Conservation (phyloP, 2,888 invertebrate species). For the Eristalis pertinax region DNA sequence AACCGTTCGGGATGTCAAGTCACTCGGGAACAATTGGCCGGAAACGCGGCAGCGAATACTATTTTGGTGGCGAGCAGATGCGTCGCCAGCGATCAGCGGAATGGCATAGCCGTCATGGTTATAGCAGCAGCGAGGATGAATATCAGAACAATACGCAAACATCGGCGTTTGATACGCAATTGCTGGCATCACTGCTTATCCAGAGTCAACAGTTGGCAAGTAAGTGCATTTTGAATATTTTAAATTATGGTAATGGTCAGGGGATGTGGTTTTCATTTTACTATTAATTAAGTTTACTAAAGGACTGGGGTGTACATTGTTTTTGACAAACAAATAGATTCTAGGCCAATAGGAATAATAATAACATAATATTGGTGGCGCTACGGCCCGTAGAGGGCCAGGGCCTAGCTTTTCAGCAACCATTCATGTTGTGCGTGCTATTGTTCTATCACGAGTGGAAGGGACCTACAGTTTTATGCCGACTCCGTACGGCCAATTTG, state of each 20-base stretch:
- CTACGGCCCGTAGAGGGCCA: too few species aligned
- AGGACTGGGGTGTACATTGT: too few species aligned
- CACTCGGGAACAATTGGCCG: constrained; percentile 81
- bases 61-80: constrained; percentile 80
- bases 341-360: too few species aligned
- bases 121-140: constrained; percentile 84
- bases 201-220: constrained; percentile 85
- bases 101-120: constrained; percentile 83
- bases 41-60: constrained; percentile 80
- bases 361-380: too few species aligned
- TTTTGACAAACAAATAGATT: too few species aligned
- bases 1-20: constrained; percentile 78
- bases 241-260: not conserved
- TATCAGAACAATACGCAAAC: constrained; percentile 81
- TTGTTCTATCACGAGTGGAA: too few species aligned
- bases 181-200: constrained; percentile 83
- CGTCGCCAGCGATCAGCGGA: constrained; percentile 84
- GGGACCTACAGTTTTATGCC: too few species aligned
- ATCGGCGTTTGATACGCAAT: constrained; percentile 83
- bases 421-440: too few species aligned
- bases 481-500: too few species aligned
- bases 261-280: too few species aligned
- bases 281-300: too few species aligned
- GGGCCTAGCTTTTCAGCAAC: too few species aligned
- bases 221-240: constrained; percentile 78